phyloP scores from a whole-genome alignment of 2,888 invertebrate genomes.

The Drosophila limbata region DNA sequence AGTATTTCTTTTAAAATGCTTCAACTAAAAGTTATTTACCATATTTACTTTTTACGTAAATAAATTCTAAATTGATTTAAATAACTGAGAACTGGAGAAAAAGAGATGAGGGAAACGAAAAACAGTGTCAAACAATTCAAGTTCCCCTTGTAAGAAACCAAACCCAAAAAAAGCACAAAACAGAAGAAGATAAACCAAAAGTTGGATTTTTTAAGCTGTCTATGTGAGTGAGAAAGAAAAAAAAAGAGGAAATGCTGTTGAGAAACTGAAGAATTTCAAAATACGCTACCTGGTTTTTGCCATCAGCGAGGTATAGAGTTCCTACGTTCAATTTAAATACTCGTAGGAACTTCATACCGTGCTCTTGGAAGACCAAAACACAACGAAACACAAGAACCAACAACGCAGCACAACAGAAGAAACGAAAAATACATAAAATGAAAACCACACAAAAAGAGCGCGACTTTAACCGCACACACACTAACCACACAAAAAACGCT shows the following conservation, averaged over 20 bases:
- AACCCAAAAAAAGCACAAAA: constrained; percentile 4
- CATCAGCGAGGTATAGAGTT: constrained; percentile 99
- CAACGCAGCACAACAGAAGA: background rate
- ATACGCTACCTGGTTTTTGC: constrained; percentile 86
- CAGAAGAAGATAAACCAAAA: constrained; percentile 21
- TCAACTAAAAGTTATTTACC: background rate
- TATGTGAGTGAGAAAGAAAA: constrained; percentile 29
- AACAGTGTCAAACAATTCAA: constrained; percentile 7
- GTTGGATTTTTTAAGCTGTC: constrained; percentile 40
- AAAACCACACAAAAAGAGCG: constrained; percentile 17
- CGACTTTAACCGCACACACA: constrained; percentile 29
- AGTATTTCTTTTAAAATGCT: background rate
- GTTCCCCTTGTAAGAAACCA: background rate
- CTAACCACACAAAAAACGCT: constrained; percentile 26
- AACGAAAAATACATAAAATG: constrained; percentile 1
- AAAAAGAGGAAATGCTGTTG: constrained; percentile 54
- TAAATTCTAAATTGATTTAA: constrained; percentile 10
- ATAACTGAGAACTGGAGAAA: background rate
- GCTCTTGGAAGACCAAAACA: constrained; percentile 95
- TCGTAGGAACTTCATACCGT: constrained; percentile 99
- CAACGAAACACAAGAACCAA: constrained; percentile 74
- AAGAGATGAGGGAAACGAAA: constrained; percentile 2
- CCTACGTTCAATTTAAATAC: constrained; percentile 91
- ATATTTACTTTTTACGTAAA: constrained; percentile 1
- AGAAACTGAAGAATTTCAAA: constrained; percentile 34